Percentiles rank a stretch among this genome's conserved stretches.
Conservation (phyloP, 1,140 invertebrate genomes). For the Venustaconcha ellipsiformis region DNA sequence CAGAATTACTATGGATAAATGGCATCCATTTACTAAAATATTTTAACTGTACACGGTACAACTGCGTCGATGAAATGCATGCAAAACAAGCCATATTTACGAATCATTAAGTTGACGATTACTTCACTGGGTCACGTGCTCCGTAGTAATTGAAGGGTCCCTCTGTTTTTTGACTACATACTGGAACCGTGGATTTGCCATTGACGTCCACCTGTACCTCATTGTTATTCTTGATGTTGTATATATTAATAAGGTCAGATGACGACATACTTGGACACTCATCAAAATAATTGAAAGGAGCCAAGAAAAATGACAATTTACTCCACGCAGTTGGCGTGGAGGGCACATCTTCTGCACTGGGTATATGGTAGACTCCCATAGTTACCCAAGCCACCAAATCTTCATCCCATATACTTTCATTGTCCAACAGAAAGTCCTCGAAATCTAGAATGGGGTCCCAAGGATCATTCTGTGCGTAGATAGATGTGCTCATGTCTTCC, state of each 20-base stretch:
- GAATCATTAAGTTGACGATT: too few species aligned
- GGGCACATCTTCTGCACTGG: slow-evolving; percentile 60
- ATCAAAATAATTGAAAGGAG: slow-evolving; percentile 62
- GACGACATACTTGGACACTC: slow-evolving; percentile 53
- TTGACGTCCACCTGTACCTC: slow-evolving; percentile 58
- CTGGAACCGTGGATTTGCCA: slow-evolving; percentile 82
- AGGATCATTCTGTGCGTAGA: slow-evolving; percentile 58
- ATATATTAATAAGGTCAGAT: slow-evolving; percentile 42
- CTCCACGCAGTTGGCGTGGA: slow-evolving; percentile 52
- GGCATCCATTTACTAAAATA: too few species aligned
- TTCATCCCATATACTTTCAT: slow-evolving; percentile 55
- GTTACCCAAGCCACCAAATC: slow-evolving; percentile 65
- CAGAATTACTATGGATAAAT: too few species aligned
- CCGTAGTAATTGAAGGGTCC: slow-evolving; percentile 34
- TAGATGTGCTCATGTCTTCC: slow-evolving; percentile 55
- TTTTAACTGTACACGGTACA: too few species aligned
- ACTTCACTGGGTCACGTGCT: background rate
- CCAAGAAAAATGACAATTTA: slow-evolving; percentile 47
- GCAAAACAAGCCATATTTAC: too few species aligned
- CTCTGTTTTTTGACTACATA: slow-evolving; percentile 29
- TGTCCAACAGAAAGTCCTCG: slow-evolving; percentile 44
- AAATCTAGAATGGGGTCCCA: slow-evolving; percentile 59
- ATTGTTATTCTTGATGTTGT: background rate
- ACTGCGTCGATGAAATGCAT: too few species aligned
- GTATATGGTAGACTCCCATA: slow-evolving; percentile 57